Evolutionary conservation across 1,140 invertebrate genomes (phyloP), one percentile per base, ranked within the genome.

Genomic region (Hyphantria cunea): DNA sequence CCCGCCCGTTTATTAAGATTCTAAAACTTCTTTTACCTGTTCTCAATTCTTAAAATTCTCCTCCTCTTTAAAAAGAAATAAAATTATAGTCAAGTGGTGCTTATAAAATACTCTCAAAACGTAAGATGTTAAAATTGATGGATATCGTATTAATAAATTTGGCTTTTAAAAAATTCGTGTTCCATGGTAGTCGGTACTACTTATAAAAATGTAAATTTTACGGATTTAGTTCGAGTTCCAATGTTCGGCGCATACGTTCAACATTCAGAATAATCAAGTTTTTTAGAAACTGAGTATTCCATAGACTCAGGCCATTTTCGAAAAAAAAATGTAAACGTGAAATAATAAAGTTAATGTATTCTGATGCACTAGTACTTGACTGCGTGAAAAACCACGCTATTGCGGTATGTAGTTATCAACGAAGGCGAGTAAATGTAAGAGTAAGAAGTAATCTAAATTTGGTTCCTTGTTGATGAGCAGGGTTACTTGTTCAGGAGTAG

Each of bases 381-480:
- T n/a, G n/a, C 17, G 17, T 25, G 17, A 25, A 25, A 25, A 25
- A 25, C 17, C 1, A 25, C 17, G 17, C 1, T 25, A 25, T 25
- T 25, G n/a, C 5, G 17, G 17, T 25, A 25, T 3, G 5, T 25
- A 5, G 1, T 37, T 65, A 62, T 60, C 74, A 84, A 81, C 70
- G 76, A 81, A 81, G 74, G 62, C 73, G 59, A 76, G 72, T 80
- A 78, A 84, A 80, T 85, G 78, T 86, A 84, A 86, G 77, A 87
- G 78, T 75, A 86, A 85, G 84, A 86, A 90, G 84, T 72, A 69
- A 77, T 75, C 68, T 61, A 66, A 59, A 54, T 67, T 70, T 62
- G 59, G 72, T 90, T 90, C 82, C 85, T 88, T 81, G 78, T 89
- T 81, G 77, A 81, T 78, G 75, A 70, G 74, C 68, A 68, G 31